Percentiles rank a stretch among this genome's conserved stretches.
These are phyloP conservation scores for Monarcha castaneiventris DNA, from an alignment of 2,113 vertebrate species.

Conservation along the genomic window DNA sequence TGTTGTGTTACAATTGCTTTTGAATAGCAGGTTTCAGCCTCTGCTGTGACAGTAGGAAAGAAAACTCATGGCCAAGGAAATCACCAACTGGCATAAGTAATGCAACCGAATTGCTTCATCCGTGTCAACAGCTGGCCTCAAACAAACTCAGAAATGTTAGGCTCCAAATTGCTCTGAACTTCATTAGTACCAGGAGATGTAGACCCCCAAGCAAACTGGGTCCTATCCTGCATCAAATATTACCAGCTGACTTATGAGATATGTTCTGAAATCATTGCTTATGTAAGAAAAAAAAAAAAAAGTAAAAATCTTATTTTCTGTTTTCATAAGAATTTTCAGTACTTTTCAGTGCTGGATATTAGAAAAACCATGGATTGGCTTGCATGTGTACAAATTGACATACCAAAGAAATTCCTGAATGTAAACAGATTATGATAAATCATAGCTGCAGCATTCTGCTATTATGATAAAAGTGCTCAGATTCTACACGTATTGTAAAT, in stretches of 20 bases:
- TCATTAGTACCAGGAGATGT: not conserved
- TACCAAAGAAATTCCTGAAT: not conserved
- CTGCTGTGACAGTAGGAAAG: not conserved
- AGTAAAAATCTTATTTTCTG: not conserved
- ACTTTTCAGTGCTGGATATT: not conserved
- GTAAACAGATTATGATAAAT: not conserved
- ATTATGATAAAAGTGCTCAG: not conserved
- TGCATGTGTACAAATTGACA: not conserved
- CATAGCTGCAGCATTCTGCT: not conserved
- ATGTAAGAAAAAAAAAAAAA: not conserved
- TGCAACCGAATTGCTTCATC: not conserved
- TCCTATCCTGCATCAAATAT: not conserved
- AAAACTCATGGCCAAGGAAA: not conserved
- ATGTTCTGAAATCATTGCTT: not conserved
- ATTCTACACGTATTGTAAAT: not conserved
- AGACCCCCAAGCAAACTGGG: not conserved
- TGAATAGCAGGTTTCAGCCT: not conserved
- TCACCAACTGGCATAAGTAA: not conserved
- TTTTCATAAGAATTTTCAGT: not conserved
- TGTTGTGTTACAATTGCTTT: not conserved
- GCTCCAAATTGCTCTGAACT: not conserved
- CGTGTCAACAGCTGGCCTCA: not conserved
- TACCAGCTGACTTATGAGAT: not conserved
- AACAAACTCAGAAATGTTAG: not conserved
- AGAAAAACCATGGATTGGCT: not conserved